Conservation (phyloP, 2,888 invertebrate species). For the Drosophila acutilabella region DNA sequence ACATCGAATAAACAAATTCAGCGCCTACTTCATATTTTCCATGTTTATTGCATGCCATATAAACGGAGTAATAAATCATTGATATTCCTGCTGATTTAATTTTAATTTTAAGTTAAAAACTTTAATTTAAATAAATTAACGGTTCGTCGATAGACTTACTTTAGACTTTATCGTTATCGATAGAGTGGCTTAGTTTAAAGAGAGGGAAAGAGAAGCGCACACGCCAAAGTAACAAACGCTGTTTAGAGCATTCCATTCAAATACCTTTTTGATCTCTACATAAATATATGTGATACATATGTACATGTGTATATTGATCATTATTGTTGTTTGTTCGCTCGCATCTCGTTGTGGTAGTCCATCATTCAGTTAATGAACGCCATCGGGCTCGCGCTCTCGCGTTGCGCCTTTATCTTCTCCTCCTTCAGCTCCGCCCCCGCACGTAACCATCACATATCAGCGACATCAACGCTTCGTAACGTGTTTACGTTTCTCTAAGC, state of each 20-base stretch:
- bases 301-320: constrained; percentile 36
- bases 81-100: neutral
- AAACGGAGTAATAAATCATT: neutral
- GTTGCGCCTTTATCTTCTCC: constrained; percentile 9
- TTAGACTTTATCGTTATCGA: constrained; percentile 29
- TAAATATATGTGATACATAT: constrained; percentile 3
- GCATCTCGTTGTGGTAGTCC: constrained; percentile 66
- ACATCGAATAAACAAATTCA: constrained; percentile 7
- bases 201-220: neutral
- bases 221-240: neutral
- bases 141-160: constrained; percentile 29
- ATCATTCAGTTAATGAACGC: constrained; percentile 69
- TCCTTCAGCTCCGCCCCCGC: constrained; percentile 23
- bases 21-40: neutral
- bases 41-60: neutral
- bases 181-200: constrained; percentile 21
- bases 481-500: constrained; percentile 76
- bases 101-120: neutral
- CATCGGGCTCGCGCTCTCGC: constrained; percentile 34
- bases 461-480: constrained; percentile 60
- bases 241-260: constrained; percentile 51
- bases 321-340: constrained; percentile 58
- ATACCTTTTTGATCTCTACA: constrained; percentile 47
- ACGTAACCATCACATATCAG: constrained; percentile 13
- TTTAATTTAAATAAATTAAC: neutral